Evolutionary conservation across 2,888 invertebrate genomes (phyloP).

Genomic region (Leptogaster cylindrica): DNA sequence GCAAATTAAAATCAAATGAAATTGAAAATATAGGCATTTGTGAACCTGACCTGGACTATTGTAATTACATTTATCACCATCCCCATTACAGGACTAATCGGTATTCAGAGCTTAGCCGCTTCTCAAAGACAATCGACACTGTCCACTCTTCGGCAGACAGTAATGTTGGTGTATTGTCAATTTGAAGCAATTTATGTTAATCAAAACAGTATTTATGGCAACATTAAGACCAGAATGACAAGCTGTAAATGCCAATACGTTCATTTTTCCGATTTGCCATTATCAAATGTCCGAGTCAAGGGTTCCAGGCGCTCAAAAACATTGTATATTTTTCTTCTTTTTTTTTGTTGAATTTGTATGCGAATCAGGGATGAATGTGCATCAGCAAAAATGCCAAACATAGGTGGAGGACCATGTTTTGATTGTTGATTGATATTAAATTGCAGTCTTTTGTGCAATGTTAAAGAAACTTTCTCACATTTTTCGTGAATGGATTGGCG

Average conservation of each 20-base stretch:
- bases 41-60: constrained; percentile 34
- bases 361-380: constrained; percentile 13
- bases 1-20: too few species aligned
- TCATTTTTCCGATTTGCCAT: constrained; percentile 18
- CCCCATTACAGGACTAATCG: constrained; percentile 31
- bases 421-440: constrained; percentile 34
- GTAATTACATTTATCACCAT: constrained; percentile 24
- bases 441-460: constrained; percentile 2
- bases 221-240: constrained; percentile 39
- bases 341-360: constrained; percentile 26
- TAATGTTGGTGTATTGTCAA: constrained; percentile 50
- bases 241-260: constrained; percentile 40
- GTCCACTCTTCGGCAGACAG: constrained; percentile 48
- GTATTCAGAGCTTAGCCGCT: constrained; percentile 13
- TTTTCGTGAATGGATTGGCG: constrained; percentile 23
- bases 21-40: constrained; percentile 21
- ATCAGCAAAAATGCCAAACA: constrained; percentile 29
- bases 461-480: constrained; percentile 34
- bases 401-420: constrained; percentile 36
- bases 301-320: constrained; percentile 13
- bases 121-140: constrained; percentile 48
- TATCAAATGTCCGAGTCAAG: constrained; percentile 6
- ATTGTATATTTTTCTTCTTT: neutral
- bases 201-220: constrained; percentile 50
- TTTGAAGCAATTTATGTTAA: constrained; percentile 50